Evolutionary conservation across 1,140 invertebrate species (phyloP).

Genomic region (Agrypnia vestita): DNA sequence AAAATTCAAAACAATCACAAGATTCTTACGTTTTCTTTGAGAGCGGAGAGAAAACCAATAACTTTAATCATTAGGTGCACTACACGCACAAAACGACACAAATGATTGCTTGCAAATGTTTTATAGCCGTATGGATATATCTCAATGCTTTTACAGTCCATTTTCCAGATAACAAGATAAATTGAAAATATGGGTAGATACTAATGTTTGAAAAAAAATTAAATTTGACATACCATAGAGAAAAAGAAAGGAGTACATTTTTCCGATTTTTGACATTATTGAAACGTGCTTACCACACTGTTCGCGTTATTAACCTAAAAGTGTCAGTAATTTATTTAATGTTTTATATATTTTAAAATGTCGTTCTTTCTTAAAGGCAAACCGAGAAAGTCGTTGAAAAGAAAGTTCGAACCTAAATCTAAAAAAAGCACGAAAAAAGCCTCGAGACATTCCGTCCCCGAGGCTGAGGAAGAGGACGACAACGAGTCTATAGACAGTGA

Average conservation of each 20-base stretch:
- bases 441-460: conserved; percentile 55
- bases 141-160: too few relatives aligned
- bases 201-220: background rate
- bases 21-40: too few relatives aligned
- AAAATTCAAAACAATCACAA: too few relatives aligned
- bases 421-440: conserved; percentile 65
- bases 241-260: background rate
- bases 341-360: conserved; percentile 56
- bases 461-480: conserved; percentile 72
- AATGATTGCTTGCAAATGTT: too few relatives aligned
- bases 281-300: conserved; percentile 9
- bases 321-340: conserved; percentile 22
- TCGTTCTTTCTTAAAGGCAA: conserved; percentile 79
- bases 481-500: conserved; percentile 71
- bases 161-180: too few relatives aligned
- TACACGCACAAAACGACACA: too few relatives aligned
- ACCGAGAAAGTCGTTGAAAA: conserved; percentile 72
- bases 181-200: too few relatives aligned
- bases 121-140: too few relatives aligned
- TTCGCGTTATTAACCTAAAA: conserved; percentile 18
- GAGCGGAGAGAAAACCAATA: too few relatives aligned
- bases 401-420: conserved; percentile 69
- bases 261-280: conserved; percentile 15
- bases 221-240: conserved; percentile 12
- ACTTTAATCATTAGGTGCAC: too few relatives aligned